A percentile compares a stretch with the other conserved stretches of the same genome.
Evolutionary conservation across 2,888 invertebrate species (phyloP).

Genomic region (Drosophila sordidula): DNA sequence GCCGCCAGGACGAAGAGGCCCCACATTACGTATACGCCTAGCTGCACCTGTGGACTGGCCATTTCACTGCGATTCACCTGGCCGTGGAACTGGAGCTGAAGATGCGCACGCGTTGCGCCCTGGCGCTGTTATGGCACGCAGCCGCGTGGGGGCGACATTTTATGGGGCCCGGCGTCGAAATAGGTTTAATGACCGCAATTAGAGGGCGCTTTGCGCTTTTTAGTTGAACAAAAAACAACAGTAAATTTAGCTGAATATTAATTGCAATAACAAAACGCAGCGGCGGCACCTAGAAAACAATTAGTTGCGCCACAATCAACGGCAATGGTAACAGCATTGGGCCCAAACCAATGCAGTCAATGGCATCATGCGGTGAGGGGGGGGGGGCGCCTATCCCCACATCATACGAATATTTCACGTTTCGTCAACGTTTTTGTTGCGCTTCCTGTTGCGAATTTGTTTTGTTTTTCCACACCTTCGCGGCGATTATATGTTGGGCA

Average conservation of each 20-base stretch:
- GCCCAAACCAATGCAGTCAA: slow-evolving; percentile 42
- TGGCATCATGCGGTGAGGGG: slow-evolving; percentile 17
- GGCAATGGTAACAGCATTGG: slow-evolving; percentile 19
- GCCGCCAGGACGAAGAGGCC: slow-evolving; percentile 47
- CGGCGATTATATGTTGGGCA: slow-evolving; percentile 72
- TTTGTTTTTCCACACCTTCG: slow-evolving; percentile 50
- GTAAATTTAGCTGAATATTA: slow-evolving; percentile 66
- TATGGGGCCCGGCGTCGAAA: slow-evolving; percentile 65
- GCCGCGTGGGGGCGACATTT: slow-evolving; percentile 64
- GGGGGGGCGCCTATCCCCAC: neutral
- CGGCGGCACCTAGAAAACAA: slow-evolving; percentile 52
- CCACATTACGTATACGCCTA: slow-evolving; percentile 16
- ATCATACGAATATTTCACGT: slow-evolving; percentile 40
- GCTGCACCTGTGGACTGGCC: slow-evolving; percentile 17
- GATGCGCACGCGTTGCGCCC: slow-evolving; percentile 49
- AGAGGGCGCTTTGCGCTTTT: slow-evolving; percentile 65
- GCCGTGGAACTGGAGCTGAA: neutral
- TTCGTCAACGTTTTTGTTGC: slow-evolving; percentile 39
- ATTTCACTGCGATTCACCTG: slow-evolving; percentile 3
- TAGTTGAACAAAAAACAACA: slow-evolving; percentile 42
- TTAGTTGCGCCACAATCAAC: slow-evolving; percentile 77
- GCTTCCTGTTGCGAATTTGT: slow-evolving; percentile 76
- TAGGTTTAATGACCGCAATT: slow-evolving; percentile 83
- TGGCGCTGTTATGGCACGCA: slow-evolving; percentile 62
- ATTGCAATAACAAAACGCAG: slow-evolving; percentile 73